phyloP scores from a whole-genome alignment of 2,113 vertebrate genomes.

The Cebidichthys violaceus region DNA sequence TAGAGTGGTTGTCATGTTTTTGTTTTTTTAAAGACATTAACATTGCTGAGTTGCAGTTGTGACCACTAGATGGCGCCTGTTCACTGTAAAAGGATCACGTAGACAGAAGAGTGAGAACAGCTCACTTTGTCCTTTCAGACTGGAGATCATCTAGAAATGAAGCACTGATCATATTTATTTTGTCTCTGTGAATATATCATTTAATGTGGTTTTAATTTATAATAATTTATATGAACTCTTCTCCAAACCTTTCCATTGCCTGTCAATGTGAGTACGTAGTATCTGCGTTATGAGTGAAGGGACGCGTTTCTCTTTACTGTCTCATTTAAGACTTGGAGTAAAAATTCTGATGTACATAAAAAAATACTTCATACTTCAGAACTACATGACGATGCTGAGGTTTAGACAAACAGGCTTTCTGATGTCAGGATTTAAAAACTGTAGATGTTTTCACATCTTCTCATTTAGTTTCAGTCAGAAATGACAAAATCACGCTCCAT shows the following conservation, averaged over 20 bases:
- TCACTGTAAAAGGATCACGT: neutral
- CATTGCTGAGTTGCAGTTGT: conserved; percentile 1
- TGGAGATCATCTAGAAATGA: neutral
- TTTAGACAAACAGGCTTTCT: neutral
- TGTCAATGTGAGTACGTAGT: neutral
- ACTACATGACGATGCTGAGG: neutral
- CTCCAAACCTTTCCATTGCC: neutral
- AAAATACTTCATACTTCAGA: neutral
- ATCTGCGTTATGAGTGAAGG: neutral
- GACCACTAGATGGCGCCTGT: conserved; percentile 64
- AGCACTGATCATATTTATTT: neutral
- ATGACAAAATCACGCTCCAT: neutral
- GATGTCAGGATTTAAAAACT: neutral
- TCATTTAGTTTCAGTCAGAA: neutral
- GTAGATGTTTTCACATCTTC: neutral
- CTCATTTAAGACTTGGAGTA: neutral
- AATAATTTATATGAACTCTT: neutral
- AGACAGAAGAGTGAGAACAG: neutral
- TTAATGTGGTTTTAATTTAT: neutral
- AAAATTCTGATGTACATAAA: neutral
- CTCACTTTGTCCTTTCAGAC: neutral
- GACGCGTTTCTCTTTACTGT: neutral
- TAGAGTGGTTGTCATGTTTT: neutral
- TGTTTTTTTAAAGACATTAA: neutral
- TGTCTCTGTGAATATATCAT: neutral